These are phyloP conservation scores for Ennomos fuscantarius DNA, from an alignment of 2,888 invertebrate species.

Conservation along the genomic window DNA sequence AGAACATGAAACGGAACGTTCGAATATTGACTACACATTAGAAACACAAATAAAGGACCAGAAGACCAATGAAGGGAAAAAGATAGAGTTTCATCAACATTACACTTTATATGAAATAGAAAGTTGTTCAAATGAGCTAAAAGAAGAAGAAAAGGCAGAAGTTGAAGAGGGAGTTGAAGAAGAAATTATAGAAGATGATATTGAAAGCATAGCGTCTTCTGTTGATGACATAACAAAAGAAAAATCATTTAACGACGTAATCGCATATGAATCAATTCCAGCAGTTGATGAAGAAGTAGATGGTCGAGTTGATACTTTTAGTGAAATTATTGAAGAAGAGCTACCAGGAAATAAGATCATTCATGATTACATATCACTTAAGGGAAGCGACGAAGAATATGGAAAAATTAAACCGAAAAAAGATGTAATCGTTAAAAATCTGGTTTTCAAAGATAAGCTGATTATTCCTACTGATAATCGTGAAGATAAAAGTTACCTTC, in stretches of 20 bases:
- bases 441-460: too few relatives aligned
- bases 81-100: constrained; percentile 17
- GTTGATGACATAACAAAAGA: constrained; percentile 4
- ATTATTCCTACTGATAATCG: too few relatives aligned
- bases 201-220: constrained; percentile 1
- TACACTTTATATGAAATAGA: constrained; percentile 10
- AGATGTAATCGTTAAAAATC: too few relatives aligned
- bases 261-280: too few relatives aligned
- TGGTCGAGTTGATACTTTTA: neutral
- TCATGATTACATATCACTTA: too few relatives aligned
- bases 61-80: constrained; percentile 4
- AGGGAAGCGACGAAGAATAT: too few relatives aligned
- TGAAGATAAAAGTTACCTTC: too few relatives aligned
- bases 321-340: too few relatives aligned
- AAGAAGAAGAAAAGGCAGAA: constrained; percentile 6
- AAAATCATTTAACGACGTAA: too few relatives aligned
- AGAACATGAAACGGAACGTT: constrained; percentile 46
- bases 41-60: constrained; percentile 10
- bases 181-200: constrained; percentile 13
- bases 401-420: too few relatives aligned
- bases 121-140: constrained; percentile 8
- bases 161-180: constrained; percentile 5
- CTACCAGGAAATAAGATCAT: too few relatives aligned
- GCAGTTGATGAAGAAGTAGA: constrained; percentile 2
- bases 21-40: constrained; percentile 43